phyloP scores from a whole-genome alignment of 2,888 invertebrate genomes.

The Abrostola triplasia region DNA sequence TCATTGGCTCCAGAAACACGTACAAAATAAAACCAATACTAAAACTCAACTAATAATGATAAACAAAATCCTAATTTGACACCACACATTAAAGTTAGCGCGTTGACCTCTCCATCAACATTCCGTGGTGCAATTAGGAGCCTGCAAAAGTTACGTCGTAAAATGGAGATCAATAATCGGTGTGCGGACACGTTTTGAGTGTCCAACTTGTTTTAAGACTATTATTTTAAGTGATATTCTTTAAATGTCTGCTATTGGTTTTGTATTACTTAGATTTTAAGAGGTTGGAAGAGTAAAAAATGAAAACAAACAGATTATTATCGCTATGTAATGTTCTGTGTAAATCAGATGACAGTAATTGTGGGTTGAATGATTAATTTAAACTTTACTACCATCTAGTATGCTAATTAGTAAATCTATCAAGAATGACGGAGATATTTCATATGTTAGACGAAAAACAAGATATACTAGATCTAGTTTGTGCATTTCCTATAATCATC shows the following conservation, averaged over 20 bases:
- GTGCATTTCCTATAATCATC: too few relatives aligned
- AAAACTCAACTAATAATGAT: slow-evolving; percentile 38
- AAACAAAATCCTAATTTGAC: slow-evolving; percentile 42
- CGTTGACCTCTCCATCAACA: slow-evolving; percentile 38
- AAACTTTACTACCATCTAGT: too few relatives aligned
- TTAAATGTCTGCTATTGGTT: slow-evolving; percentile 17
- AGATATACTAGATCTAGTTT: too few relatives aligned
- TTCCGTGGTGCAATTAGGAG: slow-evolving; percentile 31
- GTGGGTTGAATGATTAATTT: too few relatives aligned
- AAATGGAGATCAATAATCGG: slow-evolving; percentile 41
- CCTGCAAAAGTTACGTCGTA: slow-evolving; percentile 36
- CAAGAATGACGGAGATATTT: too few relatives aligned
- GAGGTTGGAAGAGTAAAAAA: slow-evolving; percentile 13
- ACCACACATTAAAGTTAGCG: slow-evolving; percentile 22
- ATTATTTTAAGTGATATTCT: slow-evolving; percentile 32
- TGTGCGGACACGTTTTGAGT: slow-evolving; percentile 26
- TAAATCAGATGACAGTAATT: too few relatives aligned
- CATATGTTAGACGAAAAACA: too few relatives aligned
- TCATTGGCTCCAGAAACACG: slow-evolving; percentile 16
- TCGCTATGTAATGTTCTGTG: too few relatives aligned
- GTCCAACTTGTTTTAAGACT: slow-evolving; percentile 22
- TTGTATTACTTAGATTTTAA: slow-evolving; percentile 22
- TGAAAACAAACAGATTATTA: too few relatives aligned
- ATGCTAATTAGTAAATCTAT: too few relatives aligned
- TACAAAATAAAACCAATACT: slow-evolving; percentile 4